Conservation (phyloP, 2,113 vertebrate genomes). For the Gymnocephalus cernua region DNA sequence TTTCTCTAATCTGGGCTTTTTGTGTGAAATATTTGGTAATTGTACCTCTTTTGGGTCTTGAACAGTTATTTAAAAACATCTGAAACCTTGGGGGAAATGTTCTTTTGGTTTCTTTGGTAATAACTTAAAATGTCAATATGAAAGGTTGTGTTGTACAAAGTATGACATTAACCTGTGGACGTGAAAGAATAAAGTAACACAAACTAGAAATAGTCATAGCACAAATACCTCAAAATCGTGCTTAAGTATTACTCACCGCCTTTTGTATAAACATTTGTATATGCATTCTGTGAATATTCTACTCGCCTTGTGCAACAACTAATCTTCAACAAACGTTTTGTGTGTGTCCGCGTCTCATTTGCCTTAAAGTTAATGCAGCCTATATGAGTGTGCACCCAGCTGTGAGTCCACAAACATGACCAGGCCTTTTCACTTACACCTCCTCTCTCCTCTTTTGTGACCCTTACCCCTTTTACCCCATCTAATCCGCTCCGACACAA, state of each 20-base stretch:
- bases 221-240: too few species aligned
- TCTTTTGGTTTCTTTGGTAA: too few species aligned
- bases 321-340: background rate
- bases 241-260: background rate
- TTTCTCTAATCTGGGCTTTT: background rate
- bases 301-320: background rate
- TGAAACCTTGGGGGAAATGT: background rate
- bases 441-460: constrained; percentile 18
- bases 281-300: background rate
- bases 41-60: background rate
- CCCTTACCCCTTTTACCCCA: constrained; percentile 28
- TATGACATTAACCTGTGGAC: background rate
- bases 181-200: background rate
- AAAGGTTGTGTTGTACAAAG: background rate
- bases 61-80: background rate
- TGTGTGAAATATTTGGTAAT: background rate
- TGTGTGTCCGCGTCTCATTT: background rate
- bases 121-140: too few species aligned
- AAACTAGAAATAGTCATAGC: background rate
- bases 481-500: constrained; percentile 57
- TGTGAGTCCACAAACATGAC: constrained; percentile 17
- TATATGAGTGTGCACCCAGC: background rate
- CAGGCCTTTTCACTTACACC: constrained; percentile 14
- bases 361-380: background rate
- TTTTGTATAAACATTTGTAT: background rate